phyloP scores from a whole-genome alignment of 2,113 vertebrate genomes.

The Alosa alosa region DNA sequence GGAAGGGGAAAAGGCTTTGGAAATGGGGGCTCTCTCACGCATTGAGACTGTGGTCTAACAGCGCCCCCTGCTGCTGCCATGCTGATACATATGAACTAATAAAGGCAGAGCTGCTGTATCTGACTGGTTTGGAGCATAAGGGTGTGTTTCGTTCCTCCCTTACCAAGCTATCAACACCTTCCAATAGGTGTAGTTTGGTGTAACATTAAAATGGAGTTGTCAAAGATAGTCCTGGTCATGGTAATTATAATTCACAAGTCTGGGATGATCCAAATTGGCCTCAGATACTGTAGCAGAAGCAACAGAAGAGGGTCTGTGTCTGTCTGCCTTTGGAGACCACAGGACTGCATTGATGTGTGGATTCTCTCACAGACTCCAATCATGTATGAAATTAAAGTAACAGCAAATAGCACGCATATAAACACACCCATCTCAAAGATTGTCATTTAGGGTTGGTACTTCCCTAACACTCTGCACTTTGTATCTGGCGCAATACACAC shows the following conservation, averaged over 20 bases:
- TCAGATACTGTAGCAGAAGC: no score
- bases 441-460: no score
- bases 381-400: no score
- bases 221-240: background rate
- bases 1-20: background rate
- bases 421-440: no score
- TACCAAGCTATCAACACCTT: background rate
- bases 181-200: background rate
- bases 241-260: no score
- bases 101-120: background rate
- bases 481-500: no score
- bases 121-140: background rate
- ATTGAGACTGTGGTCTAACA: background rate
- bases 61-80: background rate
- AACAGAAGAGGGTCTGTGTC: no score
- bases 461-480: no score
- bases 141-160: background rate
- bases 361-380: no score
- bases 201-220: background rate
- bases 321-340: background rate
- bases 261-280: no score
- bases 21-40: background rate
- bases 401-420: no score
- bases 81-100: background rate
- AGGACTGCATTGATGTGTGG: background rate